Percentiles rank a stretch among this genome's conserved stretches.
Evolutionary conservation across 2,888 invertebrate genomes (phyloP).

Genomic region (Cyaniris semiargus): DNA sequence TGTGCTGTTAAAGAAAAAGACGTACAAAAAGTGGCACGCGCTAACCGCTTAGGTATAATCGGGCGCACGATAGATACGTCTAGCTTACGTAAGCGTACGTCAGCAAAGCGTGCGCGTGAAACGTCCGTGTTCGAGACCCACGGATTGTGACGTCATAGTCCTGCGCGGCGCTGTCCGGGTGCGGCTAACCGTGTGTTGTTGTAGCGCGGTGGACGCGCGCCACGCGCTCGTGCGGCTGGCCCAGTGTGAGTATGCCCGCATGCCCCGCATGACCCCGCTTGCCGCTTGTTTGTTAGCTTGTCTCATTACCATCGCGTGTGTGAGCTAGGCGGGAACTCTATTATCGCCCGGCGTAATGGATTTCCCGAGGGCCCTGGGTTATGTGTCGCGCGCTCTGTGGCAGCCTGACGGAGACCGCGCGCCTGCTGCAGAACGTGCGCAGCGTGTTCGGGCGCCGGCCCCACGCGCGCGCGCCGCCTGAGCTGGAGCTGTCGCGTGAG

Average conservation of each 20-base stretch:
- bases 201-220: conserved; percentile 84
- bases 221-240: conserved; percentile 94
- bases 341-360: conserved; percentile 23
- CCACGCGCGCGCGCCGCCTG: conserved; percentile 88
- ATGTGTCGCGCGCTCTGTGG: conserved; percentile 58
- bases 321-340: conserved; percentile 17
- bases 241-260: conserved; percentile 89
- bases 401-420: conserved; percentile 98
- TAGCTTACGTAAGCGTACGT: neutral
- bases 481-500: conserved; percentile 97
- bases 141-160: neutral
- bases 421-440: conserved; percentile 96
- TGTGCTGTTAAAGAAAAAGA: neutral
- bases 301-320: conserved; percentile 28
- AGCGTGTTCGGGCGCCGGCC: conserved; percentile 93
- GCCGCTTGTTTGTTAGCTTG: conserved; percentile 36
- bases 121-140: neutral
- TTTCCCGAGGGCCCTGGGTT: conserved; percentile 6
- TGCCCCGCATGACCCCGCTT: conserved; percentile 47
- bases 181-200: conserved; percentile 53
- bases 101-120: conserved; percentile 31
- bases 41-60: neutral
- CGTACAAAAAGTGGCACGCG: neutral
- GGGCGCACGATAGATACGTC: too few species aligned
- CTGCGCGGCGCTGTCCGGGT: conserved; percentile 11